These are phyloP conservation scores for Puma concolor DNA, from an alignment of 2,113 vertebrate species.

Conservation along the genomic window DNA sequence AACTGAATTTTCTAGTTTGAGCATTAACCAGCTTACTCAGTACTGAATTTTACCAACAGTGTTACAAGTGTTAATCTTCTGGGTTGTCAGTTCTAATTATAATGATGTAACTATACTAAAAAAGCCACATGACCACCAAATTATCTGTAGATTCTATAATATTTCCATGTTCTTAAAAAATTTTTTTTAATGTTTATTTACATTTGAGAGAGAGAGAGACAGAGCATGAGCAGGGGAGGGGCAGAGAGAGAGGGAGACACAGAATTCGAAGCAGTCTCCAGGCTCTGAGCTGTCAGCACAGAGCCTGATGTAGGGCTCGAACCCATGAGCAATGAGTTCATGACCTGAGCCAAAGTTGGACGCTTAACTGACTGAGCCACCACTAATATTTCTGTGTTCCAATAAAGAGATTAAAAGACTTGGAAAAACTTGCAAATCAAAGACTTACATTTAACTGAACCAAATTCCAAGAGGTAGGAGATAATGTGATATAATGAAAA, in stretches of 20 bases:
- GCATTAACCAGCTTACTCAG: background rate
- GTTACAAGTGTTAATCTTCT: background rate
- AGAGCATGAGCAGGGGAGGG: background rate
- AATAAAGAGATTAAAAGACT: background rate
- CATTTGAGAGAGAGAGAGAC: background rate
- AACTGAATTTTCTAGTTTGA: conserved; percentile 32
- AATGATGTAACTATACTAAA: background rate
- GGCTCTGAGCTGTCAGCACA: too few species aligned
- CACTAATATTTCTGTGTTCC: background rate
- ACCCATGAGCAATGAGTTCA: background rate
- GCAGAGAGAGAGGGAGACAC: background rate
- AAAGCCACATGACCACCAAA: background rate
- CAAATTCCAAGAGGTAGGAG: background rate
- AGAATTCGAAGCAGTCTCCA: too few species aligned
- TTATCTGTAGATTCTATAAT: background rate
- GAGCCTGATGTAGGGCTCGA: background rate
- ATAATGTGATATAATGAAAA: background rate
- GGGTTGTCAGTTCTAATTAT: background rate
- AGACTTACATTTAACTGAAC: background rate
- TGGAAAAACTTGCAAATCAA: background rate
- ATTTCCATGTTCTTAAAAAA: background rate
- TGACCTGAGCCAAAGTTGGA: background rate
- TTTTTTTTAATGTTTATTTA: background rate
- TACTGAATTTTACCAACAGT: background rate
- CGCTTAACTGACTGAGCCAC: background rate